Conservation (phyloP, 2,888 invertebrate species). For the Xanthia icteritia region DNA sequence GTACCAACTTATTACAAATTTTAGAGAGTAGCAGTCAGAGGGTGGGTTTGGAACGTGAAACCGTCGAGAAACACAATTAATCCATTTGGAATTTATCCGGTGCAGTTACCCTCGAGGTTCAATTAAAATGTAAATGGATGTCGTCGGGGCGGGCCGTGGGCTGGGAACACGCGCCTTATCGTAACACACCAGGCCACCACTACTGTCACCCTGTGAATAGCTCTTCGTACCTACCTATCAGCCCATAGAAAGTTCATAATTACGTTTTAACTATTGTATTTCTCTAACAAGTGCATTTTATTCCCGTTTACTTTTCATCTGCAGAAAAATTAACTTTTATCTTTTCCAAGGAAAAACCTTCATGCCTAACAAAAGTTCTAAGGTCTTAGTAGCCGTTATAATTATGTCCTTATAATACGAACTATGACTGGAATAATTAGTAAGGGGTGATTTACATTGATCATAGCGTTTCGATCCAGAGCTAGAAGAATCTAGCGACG, state of each 20-base stretch:
- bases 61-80: constrained; percentile 79
- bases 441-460: not conserved
- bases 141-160: constrained; percentile 51
- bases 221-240: constrained; percentile 23
- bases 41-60: constrained; percentile 65
- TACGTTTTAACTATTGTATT: constrained; percentile 6
- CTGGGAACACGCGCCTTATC: constrained; percentile 59
- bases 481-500: not conserved
- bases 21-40: constrained; percentile 41
- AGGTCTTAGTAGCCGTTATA: not conserved
- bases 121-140: constrained; percentile 85
- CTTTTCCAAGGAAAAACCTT: not conserved
- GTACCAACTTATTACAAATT: constrained; percentile 50
- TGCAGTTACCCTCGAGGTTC: constrained; percentile 80
- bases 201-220: constrained; percentile 43
- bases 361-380: not conserved
- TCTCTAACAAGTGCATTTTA: not conserved
- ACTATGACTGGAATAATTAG: not conserved
- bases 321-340: not conserved
- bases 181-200: constrained; percentile 59
- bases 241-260: constrained; percentile 10
- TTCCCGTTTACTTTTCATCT: not conserved
- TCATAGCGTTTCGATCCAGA: not conserved
- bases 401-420: too few relatives aligned
- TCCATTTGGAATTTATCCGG: constrained; percentile 81